Evolutionary conservation across 2,797 vertebrate species (phyloP).

Genomic region (Pseudochirops cupreus): DNA sequence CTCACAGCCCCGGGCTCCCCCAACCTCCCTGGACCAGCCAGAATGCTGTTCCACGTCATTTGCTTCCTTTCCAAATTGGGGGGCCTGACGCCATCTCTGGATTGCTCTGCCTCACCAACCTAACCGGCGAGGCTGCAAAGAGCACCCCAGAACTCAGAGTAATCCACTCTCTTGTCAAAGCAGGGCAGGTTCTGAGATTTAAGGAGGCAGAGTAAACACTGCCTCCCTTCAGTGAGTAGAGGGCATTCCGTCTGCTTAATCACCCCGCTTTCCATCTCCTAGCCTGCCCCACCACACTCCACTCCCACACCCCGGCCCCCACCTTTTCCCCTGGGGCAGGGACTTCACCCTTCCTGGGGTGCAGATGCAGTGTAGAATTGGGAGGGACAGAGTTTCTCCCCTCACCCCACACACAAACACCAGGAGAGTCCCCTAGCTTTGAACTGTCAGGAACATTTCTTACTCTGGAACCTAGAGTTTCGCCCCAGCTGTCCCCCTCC

Average conservation of each 20-base stretch:
- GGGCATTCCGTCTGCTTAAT: neutral
- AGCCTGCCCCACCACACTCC: conserved; percentile 16
- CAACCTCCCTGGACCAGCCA: neutral
- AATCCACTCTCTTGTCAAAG: conserved; percentile 12
- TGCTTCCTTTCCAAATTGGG: neutral
- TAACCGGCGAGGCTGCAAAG: neutral
- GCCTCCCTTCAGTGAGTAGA: neutral
- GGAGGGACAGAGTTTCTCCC: neutral
- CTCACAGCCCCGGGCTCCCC: neutral
- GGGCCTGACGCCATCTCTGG: neutral
- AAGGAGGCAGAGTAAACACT: neutral
- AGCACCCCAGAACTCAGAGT: conserved; percentile 21
- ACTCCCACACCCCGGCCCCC: neutral
- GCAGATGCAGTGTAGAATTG: conserved; percentile 9
- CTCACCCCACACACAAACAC: neutral
- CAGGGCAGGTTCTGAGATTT: conserved; percentile 18
- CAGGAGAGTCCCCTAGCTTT: neutral
- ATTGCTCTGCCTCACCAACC: neutral
- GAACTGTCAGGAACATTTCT: neutral
- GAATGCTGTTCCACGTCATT: neutral
- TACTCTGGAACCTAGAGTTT: neutral
- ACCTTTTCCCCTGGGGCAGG: neutral
- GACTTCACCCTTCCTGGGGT: conserved; percentile 24
- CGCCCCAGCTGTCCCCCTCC: neutral
- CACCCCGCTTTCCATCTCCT: neutral